These are phyloP conservation scores for Euzetes globulus DNA, from an alignment of 2,888 invertebrate genomes.

Conservation along the genomic window DNA sequence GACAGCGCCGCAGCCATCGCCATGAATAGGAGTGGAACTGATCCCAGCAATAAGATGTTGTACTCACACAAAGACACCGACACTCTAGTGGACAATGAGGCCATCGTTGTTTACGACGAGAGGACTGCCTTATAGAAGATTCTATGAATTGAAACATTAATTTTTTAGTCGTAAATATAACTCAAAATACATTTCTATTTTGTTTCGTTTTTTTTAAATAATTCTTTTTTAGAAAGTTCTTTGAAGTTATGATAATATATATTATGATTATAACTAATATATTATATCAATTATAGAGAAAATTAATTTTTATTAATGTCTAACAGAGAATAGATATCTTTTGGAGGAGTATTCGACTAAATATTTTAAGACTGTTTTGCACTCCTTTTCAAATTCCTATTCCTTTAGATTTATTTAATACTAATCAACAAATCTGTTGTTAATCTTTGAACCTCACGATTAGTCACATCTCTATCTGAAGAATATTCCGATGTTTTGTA, in stretches of 20 bases:
- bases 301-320: no score
- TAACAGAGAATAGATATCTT: no score
- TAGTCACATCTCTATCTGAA: no score
- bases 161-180: slow-evolving; percentile 11
- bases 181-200: not conserved
- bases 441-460: no score
- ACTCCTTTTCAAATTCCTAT: no score
- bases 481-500: no score
- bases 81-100: slow-evolving; percentile 57
- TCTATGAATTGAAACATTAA: not conserved
- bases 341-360: no score
- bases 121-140: slow-evolving; percentile 59
- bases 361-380: no score
- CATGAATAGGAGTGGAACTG: slow-evolving; percentile 58
- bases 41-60: not conserved
- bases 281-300: not conserved
- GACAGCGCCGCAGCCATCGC: slow-evolving; percentile 74
- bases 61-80: slow-evolving; percentile 53
- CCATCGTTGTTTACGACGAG: slow-evolving; percentile 72
- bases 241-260: not conserved
- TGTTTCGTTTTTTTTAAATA: not conserved
- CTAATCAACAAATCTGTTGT: no score
- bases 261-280: not conserved
- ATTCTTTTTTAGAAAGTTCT: not conserved
- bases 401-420: no score